phyloP scores from a whole-genome alignment of 2,797 vertebrate genomes.

The Sitta carolinensis region DNA sequence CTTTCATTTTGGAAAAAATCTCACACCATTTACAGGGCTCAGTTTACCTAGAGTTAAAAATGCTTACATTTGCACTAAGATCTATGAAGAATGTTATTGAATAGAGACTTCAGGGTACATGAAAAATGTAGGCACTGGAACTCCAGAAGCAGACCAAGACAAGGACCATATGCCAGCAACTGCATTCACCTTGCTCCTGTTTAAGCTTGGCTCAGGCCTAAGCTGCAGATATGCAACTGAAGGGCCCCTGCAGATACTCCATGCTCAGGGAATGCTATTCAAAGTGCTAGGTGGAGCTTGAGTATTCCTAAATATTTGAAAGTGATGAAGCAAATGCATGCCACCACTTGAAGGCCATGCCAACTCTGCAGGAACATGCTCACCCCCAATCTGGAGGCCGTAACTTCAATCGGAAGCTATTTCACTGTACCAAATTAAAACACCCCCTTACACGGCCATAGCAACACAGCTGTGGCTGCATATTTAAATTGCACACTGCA shows the following conservation, averaged over 20 bases:
- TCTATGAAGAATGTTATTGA: background rate
- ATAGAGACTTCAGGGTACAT: background rate
- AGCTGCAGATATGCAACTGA: background rate
- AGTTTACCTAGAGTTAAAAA: background rate
- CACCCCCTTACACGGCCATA: background rate
- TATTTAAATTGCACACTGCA: background rate
- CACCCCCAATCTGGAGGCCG: fast-evolving
- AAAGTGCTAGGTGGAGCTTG: background rate
- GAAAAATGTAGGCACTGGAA: background rate
- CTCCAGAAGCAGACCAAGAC: background rate
- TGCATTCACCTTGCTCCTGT: background rate
- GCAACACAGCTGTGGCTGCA: background rate
- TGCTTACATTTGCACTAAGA: background rate
- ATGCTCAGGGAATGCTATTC: background rate
- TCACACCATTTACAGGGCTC: background rate
- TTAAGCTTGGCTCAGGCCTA: background rate
- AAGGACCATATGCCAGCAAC: background rate
- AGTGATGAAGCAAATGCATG: background rate
- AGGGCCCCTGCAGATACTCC: background rate
- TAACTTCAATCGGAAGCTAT: background rate
- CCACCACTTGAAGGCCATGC: background rate
- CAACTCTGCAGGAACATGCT: background rate
- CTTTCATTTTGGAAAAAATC: background rate
- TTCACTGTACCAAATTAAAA: background rate
- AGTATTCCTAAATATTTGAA: background rate